A percentile compares a stretch with the other conserved stretches of the same genome.
Evolutionary conservation across 2,797 vertebrate species (phyloP).

Genomic region (Poeciliopsis paucimaculata): DNA sequence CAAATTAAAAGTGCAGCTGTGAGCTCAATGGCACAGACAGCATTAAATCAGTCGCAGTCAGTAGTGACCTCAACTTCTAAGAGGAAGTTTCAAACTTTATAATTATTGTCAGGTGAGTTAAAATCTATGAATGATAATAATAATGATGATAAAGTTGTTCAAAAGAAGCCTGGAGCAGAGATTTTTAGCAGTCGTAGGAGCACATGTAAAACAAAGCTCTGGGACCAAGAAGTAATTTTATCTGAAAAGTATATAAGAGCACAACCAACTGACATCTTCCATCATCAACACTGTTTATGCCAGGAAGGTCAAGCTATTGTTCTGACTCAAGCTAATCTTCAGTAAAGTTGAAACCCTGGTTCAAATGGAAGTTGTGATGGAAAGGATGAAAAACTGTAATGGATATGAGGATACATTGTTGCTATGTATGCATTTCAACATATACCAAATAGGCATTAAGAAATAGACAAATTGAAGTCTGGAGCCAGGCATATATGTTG

Average conservation of each 20-base stretch:
- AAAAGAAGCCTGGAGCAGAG: conserved; percentile 26
- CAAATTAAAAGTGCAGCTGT: conserved; percentile 49
- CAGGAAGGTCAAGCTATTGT: neutral
- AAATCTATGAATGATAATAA: conserved; percentile 24
- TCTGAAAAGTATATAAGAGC: conserved; percentile 18
- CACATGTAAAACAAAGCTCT: neutral
- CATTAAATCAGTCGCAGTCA: conserved; percentile 28
- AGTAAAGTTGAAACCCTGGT: neutral
- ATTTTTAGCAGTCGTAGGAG: conserved; percentile 1
- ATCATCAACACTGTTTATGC: neutral
- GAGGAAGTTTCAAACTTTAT: conserved; percentile 42
- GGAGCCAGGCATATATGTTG: no score
- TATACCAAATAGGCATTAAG: no score
- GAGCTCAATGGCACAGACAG: conserved; percentile 33
- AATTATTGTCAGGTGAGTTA: conserved; percentile 39
- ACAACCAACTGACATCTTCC: neutral
- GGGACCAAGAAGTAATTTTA: conserved; percentile 7
- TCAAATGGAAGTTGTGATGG: neutral
- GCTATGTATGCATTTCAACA: neutral
- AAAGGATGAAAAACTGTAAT: neutral
- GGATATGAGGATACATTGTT: no score
- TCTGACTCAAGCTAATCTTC: conserved; percentile 10
- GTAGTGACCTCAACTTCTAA: conserved; percentile 13
- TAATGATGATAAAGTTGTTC: conserved; percentile 7
- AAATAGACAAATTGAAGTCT: no score